Evolutionary conservation across 2,888 invertebrate genomes (phyloP), one percentile per base, ranked within the genome.

Genomic region (Chymomyza procnemis): DNA sequence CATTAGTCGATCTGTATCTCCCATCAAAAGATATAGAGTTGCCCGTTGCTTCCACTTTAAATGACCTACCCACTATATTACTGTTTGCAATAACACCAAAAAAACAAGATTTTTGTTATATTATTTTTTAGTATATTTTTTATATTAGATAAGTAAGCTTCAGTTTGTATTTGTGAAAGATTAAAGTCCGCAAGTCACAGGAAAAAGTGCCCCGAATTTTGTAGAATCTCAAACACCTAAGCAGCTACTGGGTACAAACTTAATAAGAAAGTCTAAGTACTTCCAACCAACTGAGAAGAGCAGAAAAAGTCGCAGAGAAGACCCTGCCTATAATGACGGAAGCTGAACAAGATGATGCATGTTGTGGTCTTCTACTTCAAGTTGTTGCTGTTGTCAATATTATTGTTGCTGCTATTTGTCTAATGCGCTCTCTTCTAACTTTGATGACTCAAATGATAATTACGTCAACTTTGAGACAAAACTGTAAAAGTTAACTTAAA

Each of bases 361-460:
- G 34, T 41, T 41, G 34, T 3, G 26, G 26, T 26, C 26, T 26
- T 26, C 6, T 26, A 26, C 26, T 26, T 26, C 6, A 26, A 26
- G 26, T 26, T 41, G 34, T 41, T 41, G 34, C 9, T 34, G 34
- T 41, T 41, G 34, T 41, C 34, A 41, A 41, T 41, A 12, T 41
- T 41, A 41, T 41, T 12, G 34, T 12, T 41, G 34, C 9, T 34
- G 9, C 9, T n/a, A 34, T 34, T 34, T 34, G 34, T 9, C 2
- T 34, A 34, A 12, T 41, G 34, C 34, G 12, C 34, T 41, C 34
- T 41, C 34, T 41, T 41, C 34, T 41, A 41, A 41, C 34, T 34
- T 48, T 48, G 74, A 78, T 78, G 86, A 86, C 74, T 84, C 68
- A 74, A 73, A 86, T 68, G 46, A 84, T 74, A 86, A 81, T 86